Percentiles rank a stretch among this genome's conserved stretches.
Evolutionary conservation across 2,797 vertebrate genomes (phyloP).

Genomic region (Cyprinella venusta): DNA sequence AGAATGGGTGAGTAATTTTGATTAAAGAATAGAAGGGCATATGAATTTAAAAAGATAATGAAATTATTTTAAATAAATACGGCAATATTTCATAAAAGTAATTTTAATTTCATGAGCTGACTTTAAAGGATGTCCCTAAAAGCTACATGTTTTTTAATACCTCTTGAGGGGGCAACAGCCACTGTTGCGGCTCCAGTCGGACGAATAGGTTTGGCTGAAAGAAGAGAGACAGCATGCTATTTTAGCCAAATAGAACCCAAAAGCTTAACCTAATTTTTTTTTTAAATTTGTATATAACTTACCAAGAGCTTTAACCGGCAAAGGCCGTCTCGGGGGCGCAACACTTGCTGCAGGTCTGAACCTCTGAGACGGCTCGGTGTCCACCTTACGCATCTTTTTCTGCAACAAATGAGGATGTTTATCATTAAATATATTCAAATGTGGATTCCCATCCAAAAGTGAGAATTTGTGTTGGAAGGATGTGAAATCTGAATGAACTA

Average conservation of each 20-base stretch:
- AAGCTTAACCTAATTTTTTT: not conserved
- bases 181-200: slow-evolving; percentile 73
- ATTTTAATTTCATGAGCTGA: not conserved
- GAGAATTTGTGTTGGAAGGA: not conserved
- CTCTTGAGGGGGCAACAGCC: slow-evolving; percentile 73
- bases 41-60: not conserved
- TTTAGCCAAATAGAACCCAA: not conserved
- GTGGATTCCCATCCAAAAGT: not conserved
- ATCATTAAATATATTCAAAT: not conserved
- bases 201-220: slow-evolving; percentile 66
- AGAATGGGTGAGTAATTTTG: not conserved
- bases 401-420: slow-evolving; percentile 49
- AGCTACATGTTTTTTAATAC: slow-evolving; percentile 58
- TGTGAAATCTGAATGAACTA: not conserved
- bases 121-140: not conserved
- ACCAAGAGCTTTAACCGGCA: slow-evolving; percentile 64
- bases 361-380: slow-evolving; percentile 55
- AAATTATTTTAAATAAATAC: too few species aligned
- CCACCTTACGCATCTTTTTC: slow-evolving; percentile 72
- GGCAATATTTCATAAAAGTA: too few species aligned
- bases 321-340: slow-evolving; percentile 60
- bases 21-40: not conserved
- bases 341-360: slow-evolving; percentile 66
- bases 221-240: not conserved
- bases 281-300: slow-evolving; percentile 39